These are phyloP conservation scores for Malurus cyaneus DNA, from an alignment of 2,113 vertebrate genomes.

Conservation along the genomic window DNA sequence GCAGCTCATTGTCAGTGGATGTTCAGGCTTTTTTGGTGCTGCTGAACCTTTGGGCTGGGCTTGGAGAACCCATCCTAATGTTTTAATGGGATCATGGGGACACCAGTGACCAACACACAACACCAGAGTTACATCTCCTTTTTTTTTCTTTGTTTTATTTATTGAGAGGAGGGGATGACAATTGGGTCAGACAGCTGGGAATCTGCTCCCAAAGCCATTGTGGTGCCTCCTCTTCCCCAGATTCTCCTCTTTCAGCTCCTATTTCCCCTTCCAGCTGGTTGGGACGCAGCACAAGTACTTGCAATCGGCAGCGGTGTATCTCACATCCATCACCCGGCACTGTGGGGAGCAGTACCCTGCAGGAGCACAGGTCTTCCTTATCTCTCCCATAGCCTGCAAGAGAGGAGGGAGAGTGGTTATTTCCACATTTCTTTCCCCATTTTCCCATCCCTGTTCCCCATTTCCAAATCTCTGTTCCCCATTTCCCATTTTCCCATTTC, in stretches of 20 bases:
- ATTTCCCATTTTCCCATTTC: too few relatives aligned
- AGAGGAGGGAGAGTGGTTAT: neutral
- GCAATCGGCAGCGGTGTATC: neutral
- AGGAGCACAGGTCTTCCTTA: neutral
- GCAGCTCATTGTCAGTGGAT: neutral
- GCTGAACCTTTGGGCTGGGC: neutral
- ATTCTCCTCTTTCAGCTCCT: neutral
- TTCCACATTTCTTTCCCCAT: neutral
- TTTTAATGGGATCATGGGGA: neutral
- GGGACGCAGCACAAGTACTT: slow-evolving; percentile 16
- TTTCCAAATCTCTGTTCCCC: too few relatives aligned
- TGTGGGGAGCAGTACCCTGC: neutral
- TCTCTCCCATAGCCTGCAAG: neutral
- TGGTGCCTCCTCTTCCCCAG: neutral
- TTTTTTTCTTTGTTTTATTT: neutral
- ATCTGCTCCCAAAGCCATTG: neutral
- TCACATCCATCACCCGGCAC: neutral
- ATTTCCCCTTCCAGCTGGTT: neutral
- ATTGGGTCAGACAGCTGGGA: neutral
- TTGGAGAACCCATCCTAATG: neutral
- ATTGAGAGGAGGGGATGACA: neutral
- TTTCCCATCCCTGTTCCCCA: too few relatives aligned
- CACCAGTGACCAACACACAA: neutral
- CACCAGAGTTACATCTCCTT: neutral
- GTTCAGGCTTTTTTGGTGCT: neutral